A percentile compares a stretch with the other conserved stretches of the same genome.
These are phyloP conservation scores for Microtus oregoni DNA, from an alignment of 2,113 vertebrate genomes.

Conservation along the genomic window DNA sequence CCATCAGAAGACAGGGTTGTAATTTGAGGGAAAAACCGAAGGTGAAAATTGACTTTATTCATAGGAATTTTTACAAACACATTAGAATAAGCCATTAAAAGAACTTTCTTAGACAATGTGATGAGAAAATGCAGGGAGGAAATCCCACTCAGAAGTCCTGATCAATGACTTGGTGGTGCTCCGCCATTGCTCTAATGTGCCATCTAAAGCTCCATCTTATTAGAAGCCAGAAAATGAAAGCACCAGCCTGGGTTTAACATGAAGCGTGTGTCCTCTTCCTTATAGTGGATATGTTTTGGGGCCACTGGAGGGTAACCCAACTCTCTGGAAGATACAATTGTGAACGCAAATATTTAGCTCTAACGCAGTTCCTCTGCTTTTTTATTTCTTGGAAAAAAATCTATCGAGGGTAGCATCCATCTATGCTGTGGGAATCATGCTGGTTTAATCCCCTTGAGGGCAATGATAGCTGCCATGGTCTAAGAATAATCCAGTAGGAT, in stretches of 20 bases:
- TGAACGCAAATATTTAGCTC: background rate
- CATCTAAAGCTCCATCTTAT: conserved; percentile 3
- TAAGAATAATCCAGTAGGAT: conserved; percentile 39
- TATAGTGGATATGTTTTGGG: background rate
- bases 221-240: background rate
- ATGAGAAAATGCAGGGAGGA: background rate
- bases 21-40: background rate
- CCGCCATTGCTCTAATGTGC: background rate
- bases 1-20: background rate
- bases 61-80: background rate
- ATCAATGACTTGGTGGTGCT: background rate
- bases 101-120: conserved; percentile 2
- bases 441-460: conserved; percentile 28
- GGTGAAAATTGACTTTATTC: conserved; percentile 8
- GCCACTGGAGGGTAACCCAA: background rate
- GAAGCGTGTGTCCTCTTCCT: background rate
- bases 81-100: conserved; percentile 3
- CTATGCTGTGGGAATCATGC: conserved; percentile 17
- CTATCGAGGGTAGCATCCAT: background rate
- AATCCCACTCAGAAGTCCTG: conserved; percentile 29
- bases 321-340: background rate
- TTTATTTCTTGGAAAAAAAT: background rate
- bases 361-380: background rate
- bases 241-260: background rate
- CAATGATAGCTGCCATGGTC: background rate